Evolutionary conservation across 2,888 invertebrate genomes (phyloP), one percentile per base, ranked within the genome.

Genomic region (Cerceris ruficornis): DNA sequence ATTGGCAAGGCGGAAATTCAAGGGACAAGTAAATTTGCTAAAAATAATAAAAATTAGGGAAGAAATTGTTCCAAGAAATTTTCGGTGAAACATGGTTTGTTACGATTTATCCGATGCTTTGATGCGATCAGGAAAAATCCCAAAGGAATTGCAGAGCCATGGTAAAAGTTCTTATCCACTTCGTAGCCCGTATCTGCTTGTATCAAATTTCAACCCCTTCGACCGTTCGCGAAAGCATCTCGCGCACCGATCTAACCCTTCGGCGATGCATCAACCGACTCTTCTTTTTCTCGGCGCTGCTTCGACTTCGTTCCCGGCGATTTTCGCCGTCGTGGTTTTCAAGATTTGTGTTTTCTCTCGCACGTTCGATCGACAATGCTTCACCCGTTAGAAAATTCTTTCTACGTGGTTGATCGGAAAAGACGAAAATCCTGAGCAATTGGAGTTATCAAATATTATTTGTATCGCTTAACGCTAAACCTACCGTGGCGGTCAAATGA

Each of bases 221-320:
- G 71, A 69, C 54, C 70, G 68, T n/a, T 70, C 59, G 68, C 73
- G 69, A 82, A 83, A 82, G 76, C 74, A 83, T 71, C 80, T 52
- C 62, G 55, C 61, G 14, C 52, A 6, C 42, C 6, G n/a, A 42
- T 59, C 46, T 39, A 13, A 72, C 69, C 66, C 57, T 50, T 55
- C 65, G 50, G 61, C 65, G 28, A 72, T 65, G 66, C 67, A 68
- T 68, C 64, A 17, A 66, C 15, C 61, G 50, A 42, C 71, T 28
- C 15, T 17, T 13, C 13, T 41, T 41, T 41, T n/a, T 15, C 7
- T 13, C n/a, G 50, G 1, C 17, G 42, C n/a, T 54, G 39, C 50
- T 41, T 39, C 66, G 15, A 58, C 67, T 75, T 60, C 73, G 43
- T 58, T 52, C 54, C 8, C 52, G 62, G 64, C 43, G 58, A 9